Percentiles rank a stretch among this genome's conserved stretches.
Conservation (phyloP, 2,888 invertebrate genomes). For the Griposia aprilina region DNA sequence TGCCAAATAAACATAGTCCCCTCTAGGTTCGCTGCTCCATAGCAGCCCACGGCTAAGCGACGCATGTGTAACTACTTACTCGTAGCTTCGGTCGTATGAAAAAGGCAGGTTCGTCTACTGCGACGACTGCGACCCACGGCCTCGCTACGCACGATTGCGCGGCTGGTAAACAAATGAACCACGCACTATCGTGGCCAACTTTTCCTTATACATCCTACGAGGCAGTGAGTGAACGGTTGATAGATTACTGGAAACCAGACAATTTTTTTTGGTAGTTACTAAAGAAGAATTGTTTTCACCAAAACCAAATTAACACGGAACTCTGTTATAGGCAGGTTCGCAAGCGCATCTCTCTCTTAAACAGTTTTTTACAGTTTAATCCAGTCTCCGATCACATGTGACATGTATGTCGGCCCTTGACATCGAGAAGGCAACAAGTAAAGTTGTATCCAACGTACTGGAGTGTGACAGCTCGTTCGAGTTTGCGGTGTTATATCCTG, state of each 20-base stretch:
- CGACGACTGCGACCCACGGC: too few relatives aligned
- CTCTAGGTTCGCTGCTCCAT: background rate
- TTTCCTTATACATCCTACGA: background rate
- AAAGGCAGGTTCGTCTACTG: background rate
- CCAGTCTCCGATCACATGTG: background rate
- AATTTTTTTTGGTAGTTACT: too few relatives aligned
- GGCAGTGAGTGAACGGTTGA: background rate
- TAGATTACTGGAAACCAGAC: background rate
- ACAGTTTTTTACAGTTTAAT: background rate
- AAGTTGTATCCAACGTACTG: slow-evolving; percentile 20
- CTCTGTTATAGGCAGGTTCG: background rate
- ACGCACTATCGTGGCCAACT: background rate
- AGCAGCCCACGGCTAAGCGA: background rate
- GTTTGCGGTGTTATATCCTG: slow-evolving; percentile 30
- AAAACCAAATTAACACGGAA: background rate
- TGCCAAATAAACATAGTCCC: background rate
- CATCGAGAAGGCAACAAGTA: slow-evolving; percentile 31
- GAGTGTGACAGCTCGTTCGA: slow-evolving; percentile 31
- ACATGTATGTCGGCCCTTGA: background rate
- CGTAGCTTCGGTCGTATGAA: background rate
- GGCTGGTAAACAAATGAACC: background rate
- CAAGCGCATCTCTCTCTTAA: background rate
- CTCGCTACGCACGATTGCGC: background rate
- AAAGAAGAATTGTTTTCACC: background rate
- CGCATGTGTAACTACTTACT: background rate